Conservation (phyloP, 2,797 vertebrate species). For the Intellagama lesueurii region DNA sequence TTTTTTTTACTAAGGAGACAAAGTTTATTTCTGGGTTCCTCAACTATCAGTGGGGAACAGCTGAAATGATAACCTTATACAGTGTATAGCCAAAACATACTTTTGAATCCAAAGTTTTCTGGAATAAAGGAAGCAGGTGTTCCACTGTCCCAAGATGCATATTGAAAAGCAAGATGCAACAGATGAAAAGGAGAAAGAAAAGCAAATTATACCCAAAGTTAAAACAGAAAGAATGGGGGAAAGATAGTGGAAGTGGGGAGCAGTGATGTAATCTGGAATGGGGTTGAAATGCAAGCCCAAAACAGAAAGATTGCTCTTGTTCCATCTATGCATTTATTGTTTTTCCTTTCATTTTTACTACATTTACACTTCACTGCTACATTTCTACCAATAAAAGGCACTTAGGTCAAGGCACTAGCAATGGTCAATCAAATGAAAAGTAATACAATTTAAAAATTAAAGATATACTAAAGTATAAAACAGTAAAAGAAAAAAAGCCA, state of each 20-base stretch:
- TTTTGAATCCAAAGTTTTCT: background rate
- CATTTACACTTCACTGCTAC: background rate
- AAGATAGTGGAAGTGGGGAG: background rate
- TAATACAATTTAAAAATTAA: background rate
- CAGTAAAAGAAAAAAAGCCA: background rate
- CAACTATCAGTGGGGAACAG: accelerated
- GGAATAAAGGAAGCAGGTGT: background rate
- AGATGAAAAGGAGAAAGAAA: background rate
- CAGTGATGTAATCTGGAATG: background rate
- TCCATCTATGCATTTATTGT: background rate
- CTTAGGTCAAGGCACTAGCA: background rate
- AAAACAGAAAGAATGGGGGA: background rate
- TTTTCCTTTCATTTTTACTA: background rate
- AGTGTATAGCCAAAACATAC: background rate
- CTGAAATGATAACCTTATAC: background rate
- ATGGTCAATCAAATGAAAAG: background rate
- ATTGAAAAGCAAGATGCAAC: background rate
- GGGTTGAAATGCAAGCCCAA: background rate
- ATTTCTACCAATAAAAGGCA: background rate
- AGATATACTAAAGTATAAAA: background rate
- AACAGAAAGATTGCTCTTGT: background rate
- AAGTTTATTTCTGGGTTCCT: background rate
- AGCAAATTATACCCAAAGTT: background rate
- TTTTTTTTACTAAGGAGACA: background rate
- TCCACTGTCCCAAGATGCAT: background rate